Base-by-base conservation (phyloP, 1,140 invertebrate genomes). In the Psilanteris sp. region DNA sequence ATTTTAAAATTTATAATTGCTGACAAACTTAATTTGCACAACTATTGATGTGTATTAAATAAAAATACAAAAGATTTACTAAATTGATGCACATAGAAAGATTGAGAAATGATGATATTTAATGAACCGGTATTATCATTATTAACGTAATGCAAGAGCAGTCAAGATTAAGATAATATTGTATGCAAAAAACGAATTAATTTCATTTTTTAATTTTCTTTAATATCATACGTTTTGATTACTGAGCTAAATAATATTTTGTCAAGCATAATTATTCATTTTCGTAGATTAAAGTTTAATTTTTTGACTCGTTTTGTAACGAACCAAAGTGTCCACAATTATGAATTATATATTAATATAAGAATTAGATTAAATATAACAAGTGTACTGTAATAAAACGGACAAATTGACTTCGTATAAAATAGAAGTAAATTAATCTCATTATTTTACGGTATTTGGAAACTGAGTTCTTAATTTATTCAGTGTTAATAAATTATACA, bases 21-120 rank as follows among this genome's bases (percentile, higher is more conserved):
- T n/a, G n/a, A n/a, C n/a, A n/a, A n/a, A n/a, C n/a, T 16, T 15
- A 29, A 29, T 2, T 8, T 11, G 11, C 9, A 22, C 10, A 22
- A 7, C 10, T n/a, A 22, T 22, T 39, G 0, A 18, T 18, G 18
- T 37, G 1, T 4, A 6, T 2, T 1, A 55, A 55, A 54, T 11
- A 29, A 10, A 4, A 27, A 8, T 41, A 1, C 11, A 2, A 41
- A 31, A 13, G 13, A 11, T 11, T 3, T 10, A 54, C 11, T 57
- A 24, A 32, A 43, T 57, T 41, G 15, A n/a, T n/a, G 29, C 18
- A 26, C 1, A 6, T 18, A 29, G 24, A 46, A 46, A 39, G 43
- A 62, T 39, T 62, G 32, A 22, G 27, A 46, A 61, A 62, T 62
- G 32, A 62, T 41, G 27, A 36, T 32, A 29, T 27, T 48, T 61